These are phyloP conservation scores for Drosophila subpulchrella DNA, from an alignment of 1,140 invertebrate species.

Conservation along the genomic window DNA sequence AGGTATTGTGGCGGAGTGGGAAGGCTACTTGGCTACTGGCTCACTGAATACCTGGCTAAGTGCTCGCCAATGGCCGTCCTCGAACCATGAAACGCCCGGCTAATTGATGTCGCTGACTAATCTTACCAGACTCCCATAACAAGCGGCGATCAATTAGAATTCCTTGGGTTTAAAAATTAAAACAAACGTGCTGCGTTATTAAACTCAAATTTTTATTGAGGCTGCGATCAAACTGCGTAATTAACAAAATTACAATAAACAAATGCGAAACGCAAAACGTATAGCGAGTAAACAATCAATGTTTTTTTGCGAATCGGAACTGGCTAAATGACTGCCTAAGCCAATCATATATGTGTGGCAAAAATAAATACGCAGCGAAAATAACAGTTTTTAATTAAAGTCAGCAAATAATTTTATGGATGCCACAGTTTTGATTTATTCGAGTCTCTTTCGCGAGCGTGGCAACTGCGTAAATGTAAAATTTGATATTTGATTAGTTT, in stretches of 20 bases:
- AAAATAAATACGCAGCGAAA: conserved; percentile 71
- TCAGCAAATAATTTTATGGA: conserved; percentile 63
- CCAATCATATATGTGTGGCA: conserved; percentile 12
- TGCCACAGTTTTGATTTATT: conserved; percentile 62
- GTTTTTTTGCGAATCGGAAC: conserved; percentile 22
- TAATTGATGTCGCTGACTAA: conserved; percentile 36
- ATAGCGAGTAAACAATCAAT: conserved; percentile 36
- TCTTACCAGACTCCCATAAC: conserved; percentile 18
- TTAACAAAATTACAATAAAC: conserved; percentile 65
- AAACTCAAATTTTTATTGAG: conserved; percentile 19
- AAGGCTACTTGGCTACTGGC: conserved; percentile 38
- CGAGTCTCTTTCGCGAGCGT: background rate
- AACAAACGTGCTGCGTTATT: conserved; percentile 1
- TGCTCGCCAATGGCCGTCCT: conserved; percentile 39
- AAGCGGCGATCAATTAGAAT: conserved; percentile 9
- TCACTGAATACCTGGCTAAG: conserved; percentile 36
- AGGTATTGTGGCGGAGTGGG: conserved; percentile 53
- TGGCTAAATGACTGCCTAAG: conserved; percentile 65
- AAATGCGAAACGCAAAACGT: conserved; percentile 38
- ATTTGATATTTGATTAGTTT: conserved; percentile 76
- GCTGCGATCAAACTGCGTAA: conserved; percentile 38
- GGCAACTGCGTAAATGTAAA: conserved; percentile 23
- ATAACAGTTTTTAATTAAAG: conserved; percentile 76
- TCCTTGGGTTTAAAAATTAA: conserved; percentile 18
- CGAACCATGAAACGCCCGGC: conserved; percentile 21